phyloP scores from a whole-genome alignment of 2,888 invertebrate genomes.

The Synanthedon formicaeformis region DNA sequence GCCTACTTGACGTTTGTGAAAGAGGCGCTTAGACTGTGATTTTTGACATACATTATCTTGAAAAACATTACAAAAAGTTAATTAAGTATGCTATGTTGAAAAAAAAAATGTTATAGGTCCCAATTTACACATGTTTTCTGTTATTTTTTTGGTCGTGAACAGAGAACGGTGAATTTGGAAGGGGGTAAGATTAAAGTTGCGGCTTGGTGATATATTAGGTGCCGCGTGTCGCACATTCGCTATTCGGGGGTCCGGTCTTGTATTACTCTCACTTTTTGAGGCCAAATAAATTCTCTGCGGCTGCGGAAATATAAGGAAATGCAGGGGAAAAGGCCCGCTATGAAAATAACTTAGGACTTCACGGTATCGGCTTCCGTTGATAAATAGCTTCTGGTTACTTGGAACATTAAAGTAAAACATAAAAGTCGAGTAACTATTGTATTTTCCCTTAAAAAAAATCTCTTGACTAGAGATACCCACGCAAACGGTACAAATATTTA shows the following conservation, averaged over 20 bases:
- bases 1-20: too few relatives aligned
- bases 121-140: not conserved
- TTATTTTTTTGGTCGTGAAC: slow-evolving; percentile 1
- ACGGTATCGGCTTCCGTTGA: slow-evolving; percentile 12
- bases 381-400: slow-evolving; percentile 7
- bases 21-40: too few relatives aligned
- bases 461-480: too few relatives aligned
- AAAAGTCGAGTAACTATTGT: too few relatives aligned
- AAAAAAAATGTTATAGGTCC: not conserved
- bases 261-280: slow-evolving; percentile 36
- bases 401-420: slow-evolving; percentile 4
- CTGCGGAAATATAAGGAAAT: slow-evolving; percentile 41
- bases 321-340: slow-evolving; percentile 15
- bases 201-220: slow-evolving; percentile 36
- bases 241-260: slow-evolving; percentile 33
- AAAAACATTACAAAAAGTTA: too few relatives aligned
- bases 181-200: slow-evolving; percentile 10
- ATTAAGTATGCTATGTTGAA: too few relatives aligned
- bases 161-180: not conserved
- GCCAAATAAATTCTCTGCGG: slow-evolving; percentile 38
- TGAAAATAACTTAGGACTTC: slow-evolving; percentile 12
- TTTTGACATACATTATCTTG: too few relatives aligned
- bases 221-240: slow-evolving; percentile 37
- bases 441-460: too few relatives aligned
- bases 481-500: too few relatives aligned